Conservation (phyloP, 2,888 invertebrate genomes). For the Lymantria monacha region DNA sequence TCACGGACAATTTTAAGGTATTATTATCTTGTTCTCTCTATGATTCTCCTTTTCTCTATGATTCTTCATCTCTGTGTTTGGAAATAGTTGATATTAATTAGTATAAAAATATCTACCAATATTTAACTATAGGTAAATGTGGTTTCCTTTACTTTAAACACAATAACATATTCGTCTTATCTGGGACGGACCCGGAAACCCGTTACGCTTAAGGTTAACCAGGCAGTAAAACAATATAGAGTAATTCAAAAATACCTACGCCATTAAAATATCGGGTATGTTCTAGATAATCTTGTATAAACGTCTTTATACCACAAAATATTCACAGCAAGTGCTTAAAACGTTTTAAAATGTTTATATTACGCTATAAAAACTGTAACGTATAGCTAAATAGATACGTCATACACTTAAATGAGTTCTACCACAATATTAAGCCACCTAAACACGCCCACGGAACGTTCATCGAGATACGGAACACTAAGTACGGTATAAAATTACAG, state of each 20-base stretch:
- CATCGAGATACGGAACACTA: conserved; percentile 72
- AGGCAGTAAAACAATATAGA: not conserved
- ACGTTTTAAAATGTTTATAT: conserved; percentile 1
- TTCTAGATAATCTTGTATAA: not conserved
- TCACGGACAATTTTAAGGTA: no score
- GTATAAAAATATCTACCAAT: no score
- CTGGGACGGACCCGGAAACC: not conserved
- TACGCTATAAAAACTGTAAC: conserved; percentile 5
- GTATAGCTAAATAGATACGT: conserved; percentile 19
- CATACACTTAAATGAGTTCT: conserved; percentile 24
- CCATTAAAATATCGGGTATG: not conserved
- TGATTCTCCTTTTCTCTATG: no score
- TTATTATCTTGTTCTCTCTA: no score
- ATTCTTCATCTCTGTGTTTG: no score
- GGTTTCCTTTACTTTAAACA: not conserved
- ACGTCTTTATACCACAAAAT: not conserved
- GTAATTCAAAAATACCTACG: conserved; percentile 1
- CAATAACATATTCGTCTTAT: not conserved
- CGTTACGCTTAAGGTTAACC: not conserved
- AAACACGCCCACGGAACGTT: conserved; percentile 49
- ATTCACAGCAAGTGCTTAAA: conserved; percentile 5
- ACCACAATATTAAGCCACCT: conserved; percentile 36
- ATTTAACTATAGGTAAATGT: no score
- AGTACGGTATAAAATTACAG: conserved; percentile 66
- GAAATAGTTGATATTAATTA: no score